These are phyloP conservation scores for Hiodon tergisus DNA, from an alignment of 2,113 vertebrate species.

Conservation along the genomic window DNA sequence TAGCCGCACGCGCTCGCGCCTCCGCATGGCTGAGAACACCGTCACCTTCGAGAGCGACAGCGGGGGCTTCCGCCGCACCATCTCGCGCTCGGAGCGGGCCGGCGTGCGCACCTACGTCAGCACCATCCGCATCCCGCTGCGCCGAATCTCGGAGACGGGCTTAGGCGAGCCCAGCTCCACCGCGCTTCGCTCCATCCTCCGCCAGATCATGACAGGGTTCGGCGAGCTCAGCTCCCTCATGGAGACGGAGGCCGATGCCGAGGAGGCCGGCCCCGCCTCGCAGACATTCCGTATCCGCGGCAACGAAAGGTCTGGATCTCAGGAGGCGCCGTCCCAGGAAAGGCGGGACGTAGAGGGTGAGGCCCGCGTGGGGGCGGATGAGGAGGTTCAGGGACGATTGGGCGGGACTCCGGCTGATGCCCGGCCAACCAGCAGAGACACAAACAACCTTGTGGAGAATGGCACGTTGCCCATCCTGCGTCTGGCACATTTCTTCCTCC, in stretches of 20 bases:
- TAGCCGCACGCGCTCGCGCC: slow-evolving; percentile 82
- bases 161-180: slow-evolving; percentile 81
- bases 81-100: slow-evolving; percentile 78
- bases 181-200: slow-evolving; percentile 81
- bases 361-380: slow-evolving; percentile 24
- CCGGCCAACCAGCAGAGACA: slow-evolving; percentile 65
- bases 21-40: slow-evolving; percentile 76
- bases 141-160: slow-evolving; percentile 79
- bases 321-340: slow-evolving; percentile 26
- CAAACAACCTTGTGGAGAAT: slow-evolving; percentile 78
- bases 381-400: slow-evolving; percentile 33
- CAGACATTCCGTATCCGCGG: slow-evolving; percentile 42
- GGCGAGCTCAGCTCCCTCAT: slow-evolving; percentile 87
- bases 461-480: slow-evolving; percentile 83
- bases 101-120: slow-evolving; percentile 88
- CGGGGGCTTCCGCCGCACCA: slow-evolving; percentile 81
- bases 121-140: slow-evolving; percentile 83
- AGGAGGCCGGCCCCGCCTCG: slow-evolving; percentile 40
- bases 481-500: slow-evolving; percentile 85
- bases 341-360: slow-evolving; percentile 42
- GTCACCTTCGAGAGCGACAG: slow-evolving; percentile 86
- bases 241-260: slow-evolving; percentile 78
- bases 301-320: slow-evolving; percentile 28
- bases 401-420: slow-evolving; percentile 33
- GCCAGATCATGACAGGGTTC: slow-evolving; percentile 91